Evolutionary conservation across 2,888 invertebrate genomes (phyloP).

Genomic region (Drosophila neoperkinsi): DNA sequence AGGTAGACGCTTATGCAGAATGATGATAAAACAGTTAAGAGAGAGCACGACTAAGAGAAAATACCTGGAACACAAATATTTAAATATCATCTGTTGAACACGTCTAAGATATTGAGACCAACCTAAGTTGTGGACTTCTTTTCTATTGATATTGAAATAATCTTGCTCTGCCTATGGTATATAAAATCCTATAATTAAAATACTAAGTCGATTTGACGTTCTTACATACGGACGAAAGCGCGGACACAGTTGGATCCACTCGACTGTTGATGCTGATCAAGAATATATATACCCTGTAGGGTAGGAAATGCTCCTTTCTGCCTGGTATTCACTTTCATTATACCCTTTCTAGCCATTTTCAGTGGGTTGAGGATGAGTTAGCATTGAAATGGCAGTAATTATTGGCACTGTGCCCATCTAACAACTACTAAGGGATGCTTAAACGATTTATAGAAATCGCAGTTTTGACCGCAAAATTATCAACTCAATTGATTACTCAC

Average conservation of each 20-base stretch:
- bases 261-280: neutral
- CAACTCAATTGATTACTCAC: slow-evolving; percentile 47
- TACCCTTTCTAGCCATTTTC: neutral
- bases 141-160: neutral
- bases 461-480: neutral
- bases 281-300: neutral
- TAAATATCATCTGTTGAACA: neutral
- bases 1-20: neutral
- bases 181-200: neutral
- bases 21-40: neutral
- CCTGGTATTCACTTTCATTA: neutral
- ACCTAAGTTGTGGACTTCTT: neutral
- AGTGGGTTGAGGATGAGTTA: neutral
- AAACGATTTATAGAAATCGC: neutral
- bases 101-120: neutral
- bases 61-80: neutral
- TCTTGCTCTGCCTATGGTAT: neutral
- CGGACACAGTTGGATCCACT: neutral
- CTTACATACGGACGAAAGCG: neutral
- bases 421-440: neutral
- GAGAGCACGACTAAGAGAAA: neutral
- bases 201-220: neutral
- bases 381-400: neutral
- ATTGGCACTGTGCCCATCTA: neutral
- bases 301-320: neutral